phyloP scores from a whole-genome alignment of 2,797 vertebrate genomes.

The Caiman crocodilus region DNA sequence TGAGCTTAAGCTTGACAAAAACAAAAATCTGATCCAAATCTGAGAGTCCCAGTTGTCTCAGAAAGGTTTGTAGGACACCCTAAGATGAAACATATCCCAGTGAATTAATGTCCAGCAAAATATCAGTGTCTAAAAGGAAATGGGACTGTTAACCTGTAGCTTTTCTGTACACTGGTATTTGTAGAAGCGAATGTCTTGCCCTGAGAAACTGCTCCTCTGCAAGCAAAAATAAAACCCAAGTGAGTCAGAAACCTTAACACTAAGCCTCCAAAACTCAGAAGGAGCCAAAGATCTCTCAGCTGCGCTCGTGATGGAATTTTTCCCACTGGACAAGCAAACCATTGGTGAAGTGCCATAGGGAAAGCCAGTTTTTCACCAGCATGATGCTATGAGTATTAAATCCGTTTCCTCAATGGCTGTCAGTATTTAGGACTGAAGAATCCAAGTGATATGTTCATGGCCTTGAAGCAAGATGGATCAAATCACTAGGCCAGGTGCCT shows the following conservation, averaged over 20 bases:
- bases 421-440: neutral
- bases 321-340: neutral
- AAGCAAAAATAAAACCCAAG: neutral
- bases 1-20: neutral
- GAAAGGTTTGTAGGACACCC: neutral
- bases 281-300: neutral
- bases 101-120: accelerated
- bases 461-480: too few relatives aligned
- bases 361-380: neutral
- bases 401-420: neutral
- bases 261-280: neutral
- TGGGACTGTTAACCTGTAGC: accelerated
- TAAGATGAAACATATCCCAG: neutral
- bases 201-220: neutral
- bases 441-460: neutral
- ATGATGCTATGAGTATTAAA: neutral
- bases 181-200: neutral
- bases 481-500: too few relatives aligned
- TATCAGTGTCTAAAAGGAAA: neutral
- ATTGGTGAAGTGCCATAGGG: neutral
- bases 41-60: neutral
- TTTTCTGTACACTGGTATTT: neutral
- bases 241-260: neutral
- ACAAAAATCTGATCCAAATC: neutral
- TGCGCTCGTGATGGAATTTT: neutral